Evolutionary conservation across 2,888 invertebrate species (phyloP).

Genomic region (Dynastes tityus): DNA sequence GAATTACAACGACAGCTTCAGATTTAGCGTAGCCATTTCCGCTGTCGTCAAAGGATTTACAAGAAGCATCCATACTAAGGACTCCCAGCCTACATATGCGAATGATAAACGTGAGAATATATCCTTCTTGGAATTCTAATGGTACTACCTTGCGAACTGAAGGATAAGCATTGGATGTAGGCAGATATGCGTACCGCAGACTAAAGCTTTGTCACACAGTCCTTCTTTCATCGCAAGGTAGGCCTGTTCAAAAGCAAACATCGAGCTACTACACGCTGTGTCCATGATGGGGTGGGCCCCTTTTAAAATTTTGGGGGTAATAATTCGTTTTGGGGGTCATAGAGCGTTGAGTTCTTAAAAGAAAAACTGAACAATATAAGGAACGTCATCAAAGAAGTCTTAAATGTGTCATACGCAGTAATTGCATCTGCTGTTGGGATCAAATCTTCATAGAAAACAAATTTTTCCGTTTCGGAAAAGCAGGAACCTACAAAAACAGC

Average conservation of each 20-base stretch:
- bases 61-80: slow-evolving; percentile 87
- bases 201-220: slow-evolving; percentile 90
- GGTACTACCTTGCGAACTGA: slow-evolving; percentile 83
- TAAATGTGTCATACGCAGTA: slow-evolving; percentile 70
- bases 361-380: background rate
- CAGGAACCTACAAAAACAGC: slow-evolving; percentile 87
- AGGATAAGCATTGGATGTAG: slow-evolving; percentile 90
- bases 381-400: background rate
- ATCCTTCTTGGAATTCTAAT: too few species aligned
- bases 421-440: slow-evolving; percentile 67
- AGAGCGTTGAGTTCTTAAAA: slow-evolving; percentile 83
- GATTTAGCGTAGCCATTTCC: slow-evolving; percentile 90
- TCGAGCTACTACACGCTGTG: slow-evolving; percentile 95
- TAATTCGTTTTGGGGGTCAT: slow-evolving; percentile 94
- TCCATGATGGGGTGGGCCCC: too few species aligned
- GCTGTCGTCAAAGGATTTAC: slow-evolving; percentile 91
- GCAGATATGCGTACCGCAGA: slow-evolving; percentile 89
- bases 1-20: slow-evolving; percentile 81
- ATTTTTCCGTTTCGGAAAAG: slow-evolving; percentile 83
- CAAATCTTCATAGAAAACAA: slow-evolving; percentile 69
- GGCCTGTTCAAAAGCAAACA: slow-evolving; percentile 89
- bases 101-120: background rate
- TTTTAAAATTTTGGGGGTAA: too few species aligned
- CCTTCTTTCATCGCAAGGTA: slow-evolving; percentile 84
- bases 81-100: slow-evolving; percentile 76